phyloP scores from a whole-genome alignment of 2,888 invertebrate species.

The Penaeus monodon region DNA sequence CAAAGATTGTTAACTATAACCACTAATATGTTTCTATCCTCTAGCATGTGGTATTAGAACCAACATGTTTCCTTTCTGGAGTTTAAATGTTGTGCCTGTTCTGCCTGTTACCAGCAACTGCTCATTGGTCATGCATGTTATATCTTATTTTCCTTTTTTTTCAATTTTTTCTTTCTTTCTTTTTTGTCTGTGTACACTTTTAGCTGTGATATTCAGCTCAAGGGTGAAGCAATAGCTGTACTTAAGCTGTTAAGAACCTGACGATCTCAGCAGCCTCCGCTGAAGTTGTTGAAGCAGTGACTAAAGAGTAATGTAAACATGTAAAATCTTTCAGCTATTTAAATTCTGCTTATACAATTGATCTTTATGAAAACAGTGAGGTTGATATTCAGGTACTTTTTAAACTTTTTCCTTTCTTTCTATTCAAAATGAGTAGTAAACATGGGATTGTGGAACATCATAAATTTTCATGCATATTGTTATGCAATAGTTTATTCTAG shows the following conservation, averaged over 20 bases:
- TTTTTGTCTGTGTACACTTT: slow-evolving; percentile 35
- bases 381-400: slow-evolving; percentile 21
- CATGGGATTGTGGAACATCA: too few species aligned
- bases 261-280: background rate
- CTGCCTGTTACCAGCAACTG: slow-evolving; percentile 9
- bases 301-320: too few species aligned
- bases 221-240: slow-evolving; percentile 42
- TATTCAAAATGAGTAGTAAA: too few species aligned
- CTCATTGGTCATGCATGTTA: background rate
- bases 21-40: slow-evolving; percentile 6
- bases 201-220: slow-evolving; percentile 51
- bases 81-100: background rate
- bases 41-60: background rate
- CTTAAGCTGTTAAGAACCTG: slow-evolving; percentile 12
- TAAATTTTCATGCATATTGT: slow-evolving; percentile 5
- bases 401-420: too few species aligned
- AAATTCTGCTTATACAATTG: too few species aligned
- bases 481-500: background rate
- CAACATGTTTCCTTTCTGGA: slow-evolving; percentile 10
- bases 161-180: background rate
- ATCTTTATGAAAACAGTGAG: slow-evolving; percentile 4
- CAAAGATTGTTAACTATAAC: slow-evolving; percentile 28
- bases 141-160: background rate
- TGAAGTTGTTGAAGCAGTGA: background rate
- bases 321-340: too few species aligned